Evolutionary conservation across 2,113 vertebrate species (phyloP).

Genomic region (Atherinomorus stipes): DNA sequence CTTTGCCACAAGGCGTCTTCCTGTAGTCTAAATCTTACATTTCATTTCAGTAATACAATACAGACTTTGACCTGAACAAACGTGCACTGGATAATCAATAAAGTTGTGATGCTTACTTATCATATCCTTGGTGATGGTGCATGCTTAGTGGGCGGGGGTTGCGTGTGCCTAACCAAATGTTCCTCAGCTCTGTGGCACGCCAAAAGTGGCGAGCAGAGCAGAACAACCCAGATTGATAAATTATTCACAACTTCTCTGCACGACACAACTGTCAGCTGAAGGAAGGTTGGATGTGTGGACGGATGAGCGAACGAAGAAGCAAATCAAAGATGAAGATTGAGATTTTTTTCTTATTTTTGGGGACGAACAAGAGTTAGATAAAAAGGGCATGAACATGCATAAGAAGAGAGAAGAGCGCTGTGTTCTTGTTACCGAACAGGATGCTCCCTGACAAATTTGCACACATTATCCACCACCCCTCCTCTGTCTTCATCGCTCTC

Average conservation of each 20-base stretch:
- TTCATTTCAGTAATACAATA: background rate
- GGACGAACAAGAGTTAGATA: slow-evolving; percentile 4
- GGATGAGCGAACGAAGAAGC: slow-evolving; percentile 21
- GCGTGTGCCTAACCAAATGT: slow-evolving; percentile 45
- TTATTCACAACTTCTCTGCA: slow-evolving; percentile 76
- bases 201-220: slow-evolving; percentile 49
- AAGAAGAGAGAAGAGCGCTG: slow-evolving; percentile 39
- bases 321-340: background rate
- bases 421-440: slow-evolving; percentile 67
- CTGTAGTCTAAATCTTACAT: background rate
- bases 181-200: slow-evolving; percentile 17
- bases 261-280: slow-evolving; percentile 58
- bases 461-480: slow-evolving; percentile 49
- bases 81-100: background rate
- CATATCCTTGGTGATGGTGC: slow-evolving; percentile 5
- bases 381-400: slow-evolving; percentile 13
- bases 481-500: slow-evolving; percentile 12
- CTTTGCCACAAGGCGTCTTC: slow-evolving; percentile 17
- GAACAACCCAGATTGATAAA: slow-evolving; percentile 68
- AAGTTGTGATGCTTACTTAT: slow-evolving; percentile 1
- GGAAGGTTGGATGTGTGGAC: slow-evolving; percentile 31
- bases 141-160: background rate
- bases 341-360: background rate
- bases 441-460: slow-evolving; percentile 65
- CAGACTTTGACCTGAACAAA: background rate